Evolutionary conservation across 2,888 invertebrate species (phyloP), one percentile per base, ranked within the genome.

Genomic region (Scrobipalpa atriplicella): DNA sequence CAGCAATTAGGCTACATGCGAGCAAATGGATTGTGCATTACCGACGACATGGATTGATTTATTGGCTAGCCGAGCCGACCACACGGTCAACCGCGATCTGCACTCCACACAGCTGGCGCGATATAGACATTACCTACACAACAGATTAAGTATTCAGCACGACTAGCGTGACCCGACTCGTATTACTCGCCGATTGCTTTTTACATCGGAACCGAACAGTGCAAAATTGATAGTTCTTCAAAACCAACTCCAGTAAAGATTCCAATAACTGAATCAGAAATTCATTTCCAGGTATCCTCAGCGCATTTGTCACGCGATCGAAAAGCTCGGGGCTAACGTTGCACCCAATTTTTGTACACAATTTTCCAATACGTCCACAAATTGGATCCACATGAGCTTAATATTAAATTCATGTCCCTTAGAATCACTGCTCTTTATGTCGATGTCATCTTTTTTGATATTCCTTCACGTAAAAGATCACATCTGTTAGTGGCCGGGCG

Each of bases 21-120:
- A 85, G 83, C 83, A 90, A 92, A 91, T 92, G 92, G 90, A 90
- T 89, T 86, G 89, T 89, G 89, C 90, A 90, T 91, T 91, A 90
- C 86, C 78, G 83, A 83, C 81, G 89, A 89, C 89, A 84, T 85
- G 79, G 87, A 91, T 92, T 90, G 91, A 92, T 92, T 92, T 91
- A 91, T 90, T 83, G 83, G 82, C 74, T 80, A 75, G 75, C 74
- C 74, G 74, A 70, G 71, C 41, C 51, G 51, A 47, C 58, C 47
- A 13, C 47, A n/a, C 21, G 63, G 61, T 67, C 66, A 69, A 69
- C 68, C 70, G 71, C 71, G 69, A 77, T 82, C 75, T 78, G 73
- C 70, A 73, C 77, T 77, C 79, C 18, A 72, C 71, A 76, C 83
- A 80, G 77, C 78, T 81, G 81, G 76, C 76, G 74, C 81, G 83